phyloP scores from a whole-genome alignment of 2,888 invertebrate species.

The Eledona agricola region DNA sequence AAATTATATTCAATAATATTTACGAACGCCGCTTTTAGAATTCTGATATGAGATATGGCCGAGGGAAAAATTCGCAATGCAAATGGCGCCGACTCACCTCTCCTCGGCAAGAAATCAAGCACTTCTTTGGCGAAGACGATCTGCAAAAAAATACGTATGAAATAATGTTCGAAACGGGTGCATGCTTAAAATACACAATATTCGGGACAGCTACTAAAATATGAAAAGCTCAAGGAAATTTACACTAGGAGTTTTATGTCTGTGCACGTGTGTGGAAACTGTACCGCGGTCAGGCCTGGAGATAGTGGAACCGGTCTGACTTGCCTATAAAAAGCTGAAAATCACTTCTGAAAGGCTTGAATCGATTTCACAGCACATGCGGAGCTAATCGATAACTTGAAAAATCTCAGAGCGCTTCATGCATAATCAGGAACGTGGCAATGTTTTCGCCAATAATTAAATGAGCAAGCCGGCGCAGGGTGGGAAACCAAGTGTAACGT shows the following conservation, averaged over 20 bases:
- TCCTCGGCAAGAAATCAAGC: background rate
- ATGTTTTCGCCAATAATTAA: slow-evolving; percentile 7
- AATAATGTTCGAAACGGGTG: no score
- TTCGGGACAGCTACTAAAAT: slow-evolving; percentile 49
- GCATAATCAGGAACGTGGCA: slow-evolving; percentile 13
- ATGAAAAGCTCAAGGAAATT: slow-evolving; percentile 54
- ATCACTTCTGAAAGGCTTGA: slow-evolving; percentile 14
- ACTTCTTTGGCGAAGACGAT: slow-evolving; percentile 1
- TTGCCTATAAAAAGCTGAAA: slow-evolving; percentile 29
- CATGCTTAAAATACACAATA: no score
- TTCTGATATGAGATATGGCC: slow-evolving; percentile 43
- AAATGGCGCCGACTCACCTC: slow-evolving; percentile 8
- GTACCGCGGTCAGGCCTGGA: slow-evolving; percentile 39
- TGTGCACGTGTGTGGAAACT: slow-evolving; percentile 50
- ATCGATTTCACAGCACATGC: slow-evolving; percentile 22
- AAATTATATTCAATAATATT: slow-evolving; percentile 63
- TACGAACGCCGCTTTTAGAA: slow-evolving; percentile 58
- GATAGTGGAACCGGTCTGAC: slow-evolving; percentile 28
- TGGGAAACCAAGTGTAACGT: background rate
- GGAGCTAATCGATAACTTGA: slow-evolving; percentile 7
- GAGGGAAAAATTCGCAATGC: background rate
- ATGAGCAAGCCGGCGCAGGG: slow-evolving; percentile 1
- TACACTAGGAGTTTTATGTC: slow-evolving; percentile 52
- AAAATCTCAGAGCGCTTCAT: slow-evolving; percentile 2
- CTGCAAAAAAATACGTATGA: slow-evolving; percentile 7